Evolutionary conservation across 2,113 vertebrate species (phyloP), one percentile per base, ranked within the genome.

Genomic region (Trachemys scripta): DNA sequence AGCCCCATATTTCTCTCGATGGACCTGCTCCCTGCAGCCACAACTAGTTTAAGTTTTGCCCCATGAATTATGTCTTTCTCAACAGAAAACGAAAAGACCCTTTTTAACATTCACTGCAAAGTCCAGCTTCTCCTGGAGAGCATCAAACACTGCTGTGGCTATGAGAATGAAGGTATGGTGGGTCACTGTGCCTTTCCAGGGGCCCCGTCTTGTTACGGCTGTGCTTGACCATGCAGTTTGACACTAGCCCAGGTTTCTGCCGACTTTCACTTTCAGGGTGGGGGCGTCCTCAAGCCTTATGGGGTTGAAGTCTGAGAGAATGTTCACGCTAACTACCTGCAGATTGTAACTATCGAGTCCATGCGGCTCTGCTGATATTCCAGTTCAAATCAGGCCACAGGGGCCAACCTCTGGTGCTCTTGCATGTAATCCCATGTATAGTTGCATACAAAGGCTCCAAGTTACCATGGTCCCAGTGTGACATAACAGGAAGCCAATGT

Each of bases 91-190:
- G 65, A 94, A 81, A 93, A 95, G 25, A 42, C 51, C 8, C 16
- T 97, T 84, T 98, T 96, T 62, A 98, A 93, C 80, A 69, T 45
- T 88, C 57, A 65, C 31, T 95, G 98, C 54, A 54, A 97, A 89
- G 94, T 95, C 47, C 91, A 95, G 53, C 89, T 88, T 45, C 94
- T 97, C 72, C 54, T 97, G 89, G 97, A 96, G 54, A 91, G 90
- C 79, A 93, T 94, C 38, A 90, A 76, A 80, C 1, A 2, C 47
- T 47, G 80, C 86, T 97, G 97, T 69, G 96, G 88, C 90, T 91
- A 83, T 78, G 95, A 96, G 54, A 80, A 89, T 85, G 90, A 97
- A 97, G 95, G 93, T 89, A 91, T 8, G 38, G 38, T 80, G 27
- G 31, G 42, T 8, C 11, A 14, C 38, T 19, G 27, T 56, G 56